A percentile compares a stretch with the other conserved stretches of the same genome.
These are phyloP conservation scores for Sinhomidia bicolor DNA, from an alignment of 2,888 invertebrate genomes.

Conservation along the genomic window DNA sequence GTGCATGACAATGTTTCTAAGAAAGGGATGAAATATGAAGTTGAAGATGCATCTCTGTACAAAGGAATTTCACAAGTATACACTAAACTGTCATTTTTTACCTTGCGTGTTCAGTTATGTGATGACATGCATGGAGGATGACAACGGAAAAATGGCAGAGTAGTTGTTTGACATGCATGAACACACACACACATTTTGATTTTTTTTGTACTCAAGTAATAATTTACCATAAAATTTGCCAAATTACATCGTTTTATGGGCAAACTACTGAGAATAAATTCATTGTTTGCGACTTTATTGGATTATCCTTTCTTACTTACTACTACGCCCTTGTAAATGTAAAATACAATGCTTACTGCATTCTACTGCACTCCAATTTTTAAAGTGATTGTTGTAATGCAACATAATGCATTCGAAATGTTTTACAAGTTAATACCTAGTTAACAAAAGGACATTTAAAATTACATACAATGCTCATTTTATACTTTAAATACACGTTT, in stretches of 20 bases:
- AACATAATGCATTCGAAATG: not conserved
- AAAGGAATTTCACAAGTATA: not conserved
- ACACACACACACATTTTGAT: not conserved
- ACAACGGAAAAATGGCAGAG: not conserved
- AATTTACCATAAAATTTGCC: slow-evolving; percentile 42
- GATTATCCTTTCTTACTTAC: not conserved
- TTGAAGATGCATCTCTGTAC: slow-evolving; percentile 3
- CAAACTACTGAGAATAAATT: not conserved
- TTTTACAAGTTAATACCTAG: too few relatives aligned
- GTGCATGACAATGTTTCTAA: not conserved
- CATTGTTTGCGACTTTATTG: slow-evolving; percentile 27
- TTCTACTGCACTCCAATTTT: too few relatives aligned
- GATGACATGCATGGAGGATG: not conserved
- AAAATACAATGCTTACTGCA: not conserved
- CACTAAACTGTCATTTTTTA: slow-evolving; percentile 2
- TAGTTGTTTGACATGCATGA: slow-evolving; percentile 37
- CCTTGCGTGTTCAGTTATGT: not conserved
- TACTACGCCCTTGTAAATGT: slow-evolving; percentile 1
- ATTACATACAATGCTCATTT: too few relatives aligned
- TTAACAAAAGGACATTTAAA: too few relatives aligned
- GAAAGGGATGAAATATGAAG: not conserved
- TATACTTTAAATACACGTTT: too few relatives aligned
- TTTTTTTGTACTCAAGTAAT: not conserved
- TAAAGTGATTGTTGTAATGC: not conserved
- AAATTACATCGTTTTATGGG: slow-evolving; percentile 27